phyloP scores from a whole-genome alignment of 2,888 invertebrate species.

The Trichogramma evanescens region DNA sequence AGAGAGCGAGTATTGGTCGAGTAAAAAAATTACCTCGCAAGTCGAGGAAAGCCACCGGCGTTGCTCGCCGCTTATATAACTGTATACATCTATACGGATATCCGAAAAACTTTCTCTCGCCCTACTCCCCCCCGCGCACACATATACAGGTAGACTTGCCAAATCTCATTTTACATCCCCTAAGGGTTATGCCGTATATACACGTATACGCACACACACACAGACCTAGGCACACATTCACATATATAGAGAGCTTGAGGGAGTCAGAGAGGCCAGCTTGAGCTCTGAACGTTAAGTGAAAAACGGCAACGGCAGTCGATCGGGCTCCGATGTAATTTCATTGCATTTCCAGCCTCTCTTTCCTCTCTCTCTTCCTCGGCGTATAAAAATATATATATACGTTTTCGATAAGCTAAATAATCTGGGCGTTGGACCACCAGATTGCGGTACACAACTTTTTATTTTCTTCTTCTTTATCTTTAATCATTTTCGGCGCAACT shows the following conservation, averaged over 20 bases:
- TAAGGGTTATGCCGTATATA: too few species aligned
- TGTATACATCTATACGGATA: too few species aligned
- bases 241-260: background rate
- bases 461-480: background rate
- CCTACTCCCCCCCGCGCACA: too few species aligned
- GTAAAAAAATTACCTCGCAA: too few species aligned
- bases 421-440: background rate
- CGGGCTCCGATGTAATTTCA: background rate
- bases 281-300: background rate
- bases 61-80: too few species aligned
- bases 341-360: background rate
- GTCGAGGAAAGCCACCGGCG: too few species aligned
- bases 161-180: too few species aligned
- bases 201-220: too few species aligned
- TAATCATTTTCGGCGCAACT: too few species aligned
- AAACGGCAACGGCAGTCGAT: background rate
- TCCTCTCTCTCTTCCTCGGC: background rate
- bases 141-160: too few species aligned
- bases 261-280: background rate
- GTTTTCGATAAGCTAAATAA: constrained; percentile 16
- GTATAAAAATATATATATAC: background rate
- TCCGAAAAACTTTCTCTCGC: too few species aligned
- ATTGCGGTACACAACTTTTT: background rate
- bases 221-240: too few species aligned
- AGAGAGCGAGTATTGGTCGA: background rate